Evolutionary conservation across 1,140 invertebrate genomes (phyloP).

Genomic region (Rhopalosiphum padi): DNA sequence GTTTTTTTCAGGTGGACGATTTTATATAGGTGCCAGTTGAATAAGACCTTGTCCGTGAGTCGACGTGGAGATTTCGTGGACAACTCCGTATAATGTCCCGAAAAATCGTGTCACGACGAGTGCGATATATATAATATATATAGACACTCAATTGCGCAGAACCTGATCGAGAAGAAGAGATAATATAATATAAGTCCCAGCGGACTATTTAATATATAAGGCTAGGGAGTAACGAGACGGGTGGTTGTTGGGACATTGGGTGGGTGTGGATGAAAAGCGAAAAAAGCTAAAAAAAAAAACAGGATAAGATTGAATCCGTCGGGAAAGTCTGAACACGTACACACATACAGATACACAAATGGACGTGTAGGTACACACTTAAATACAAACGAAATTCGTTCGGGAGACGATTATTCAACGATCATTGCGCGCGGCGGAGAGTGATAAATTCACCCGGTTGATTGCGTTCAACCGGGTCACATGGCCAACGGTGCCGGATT

Average conservation of each 20-base stretch:
- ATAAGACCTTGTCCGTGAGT: background rate
- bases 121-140: background rate
- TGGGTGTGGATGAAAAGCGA: background rate
- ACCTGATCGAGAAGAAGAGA: background rate
- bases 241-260: background rate
- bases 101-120: background rate
- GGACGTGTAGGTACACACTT: background rate
- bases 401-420: slow-evolving; percentile 1
- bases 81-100: background rate
- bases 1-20: background rate
- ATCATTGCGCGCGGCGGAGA: background rate
- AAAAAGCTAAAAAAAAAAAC: background rate
- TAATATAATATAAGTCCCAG: background rate
- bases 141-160: background rate
- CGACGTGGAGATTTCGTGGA: background rate
- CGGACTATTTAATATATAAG: background rate
- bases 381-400: background rate
- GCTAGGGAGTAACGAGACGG: background rate
- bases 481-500: slow-evolving; percentile 51
- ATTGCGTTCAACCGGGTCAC: background rate
- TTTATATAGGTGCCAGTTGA: background rate
- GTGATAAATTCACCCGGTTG: background rate
- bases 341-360: background rate
- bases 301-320: background rate
- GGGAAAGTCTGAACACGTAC: background rate